Evolutionary conservation across 2,113 vertebrate species (phyloP).

Genomic region (Anas platyrhynchos): DNA sequence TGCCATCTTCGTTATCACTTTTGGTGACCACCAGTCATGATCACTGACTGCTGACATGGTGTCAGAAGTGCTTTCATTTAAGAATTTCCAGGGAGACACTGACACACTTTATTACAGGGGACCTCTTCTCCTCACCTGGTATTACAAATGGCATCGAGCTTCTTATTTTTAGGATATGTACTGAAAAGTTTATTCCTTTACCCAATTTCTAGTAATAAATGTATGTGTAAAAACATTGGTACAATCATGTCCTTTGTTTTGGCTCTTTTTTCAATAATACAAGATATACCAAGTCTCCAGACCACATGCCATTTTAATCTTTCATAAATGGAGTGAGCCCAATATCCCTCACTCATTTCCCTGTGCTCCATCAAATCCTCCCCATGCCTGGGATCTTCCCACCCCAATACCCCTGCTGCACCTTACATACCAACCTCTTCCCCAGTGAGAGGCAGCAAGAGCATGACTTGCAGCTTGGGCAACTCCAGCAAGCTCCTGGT

Average conservation of each 20-base stretch:
- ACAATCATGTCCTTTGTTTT: not conserved
- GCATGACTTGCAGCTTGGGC: not conserved
- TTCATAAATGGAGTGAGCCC: not conserved
- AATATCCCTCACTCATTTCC: fast-evolving
- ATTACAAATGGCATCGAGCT: not conserved
- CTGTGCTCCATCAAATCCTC: not conserved
- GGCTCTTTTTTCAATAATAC: not conserved
- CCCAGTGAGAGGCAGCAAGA: not conserved
- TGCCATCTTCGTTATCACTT: not conserved
- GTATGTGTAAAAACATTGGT: not conserved
- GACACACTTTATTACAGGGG: not conserved
- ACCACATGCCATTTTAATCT: not conserved
- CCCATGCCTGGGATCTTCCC: not conserved
- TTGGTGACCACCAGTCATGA: not conserved
- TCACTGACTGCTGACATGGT: not conserved
- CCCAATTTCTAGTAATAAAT: not conserved
- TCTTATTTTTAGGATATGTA: not conserved
- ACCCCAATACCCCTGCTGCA: not conserved
- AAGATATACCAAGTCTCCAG: not conserved
- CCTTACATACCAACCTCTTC: not conserved
- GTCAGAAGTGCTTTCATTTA: not conserved
- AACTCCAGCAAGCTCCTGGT: not conserved
- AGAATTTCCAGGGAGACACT: not conserved
- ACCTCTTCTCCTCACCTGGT: not conserved
- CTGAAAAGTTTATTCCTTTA: not conserved